These are phyloP conservation scores for Brachypterus glaber DNA, from an alignment of 2,888 invertebrate genomes.

Conservation along the genomic window DNA sequence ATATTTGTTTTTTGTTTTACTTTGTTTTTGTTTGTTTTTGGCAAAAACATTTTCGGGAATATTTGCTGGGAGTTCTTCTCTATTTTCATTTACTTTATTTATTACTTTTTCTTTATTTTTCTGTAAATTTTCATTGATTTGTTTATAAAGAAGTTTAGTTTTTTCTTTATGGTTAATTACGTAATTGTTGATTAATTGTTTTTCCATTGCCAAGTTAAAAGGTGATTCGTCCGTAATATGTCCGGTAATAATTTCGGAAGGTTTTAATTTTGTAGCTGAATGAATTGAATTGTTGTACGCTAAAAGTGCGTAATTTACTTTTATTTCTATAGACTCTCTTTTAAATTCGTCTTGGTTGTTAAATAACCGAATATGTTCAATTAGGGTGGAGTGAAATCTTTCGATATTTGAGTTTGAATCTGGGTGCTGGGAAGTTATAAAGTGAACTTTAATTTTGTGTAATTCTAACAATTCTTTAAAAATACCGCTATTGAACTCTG, in stretches of 20 bases:
- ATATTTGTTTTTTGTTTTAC: too few relatives aligned
- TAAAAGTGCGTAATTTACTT: conserved; percentile 5
- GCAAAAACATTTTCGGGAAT: not conserved
- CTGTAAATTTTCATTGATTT: conserved; percentile 1
- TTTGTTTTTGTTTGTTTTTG: too few relatives aligned
- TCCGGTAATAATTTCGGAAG: conserved; percentile 11
- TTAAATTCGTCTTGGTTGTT: conserved; percentile 5
- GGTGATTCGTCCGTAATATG: conserved; percentile 10
- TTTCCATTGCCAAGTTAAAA: conserved; percentile 11
- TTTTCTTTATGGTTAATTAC: conserved; percentile 7
- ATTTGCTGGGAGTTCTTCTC: conserved; percentile 10
- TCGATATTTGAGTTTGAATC: conserved; percentile 17
- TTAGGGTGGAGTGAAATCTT: conserved; percentile 12
- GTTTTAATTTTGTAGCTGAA: conserved; percentile 12
- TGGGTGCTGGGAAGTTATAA: conserved; percentile 15
- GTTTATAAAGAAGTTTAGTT: conserved; percentile 10
- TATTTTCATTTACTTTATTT: not conserved
- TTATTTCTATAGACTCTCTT: conserved; percentile 6
- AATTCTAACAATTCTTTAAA: conserved; percentile 16
- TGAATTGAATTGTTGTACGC: conserved; percentile 15
- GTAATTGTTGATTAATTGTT: conserved; percentile 8
- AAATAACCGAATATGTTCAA: conserved; percentile 11
- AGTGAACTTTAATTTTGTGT: conserved; percentile 20
- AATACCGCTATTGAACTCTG: conserved; percentile 17
- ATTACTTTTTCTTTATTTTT: not conserved